Evolutionary conservation across 2,113 vertebrate species (phyloP).

Genomic region (Neolamprologus sp.): DNA sequence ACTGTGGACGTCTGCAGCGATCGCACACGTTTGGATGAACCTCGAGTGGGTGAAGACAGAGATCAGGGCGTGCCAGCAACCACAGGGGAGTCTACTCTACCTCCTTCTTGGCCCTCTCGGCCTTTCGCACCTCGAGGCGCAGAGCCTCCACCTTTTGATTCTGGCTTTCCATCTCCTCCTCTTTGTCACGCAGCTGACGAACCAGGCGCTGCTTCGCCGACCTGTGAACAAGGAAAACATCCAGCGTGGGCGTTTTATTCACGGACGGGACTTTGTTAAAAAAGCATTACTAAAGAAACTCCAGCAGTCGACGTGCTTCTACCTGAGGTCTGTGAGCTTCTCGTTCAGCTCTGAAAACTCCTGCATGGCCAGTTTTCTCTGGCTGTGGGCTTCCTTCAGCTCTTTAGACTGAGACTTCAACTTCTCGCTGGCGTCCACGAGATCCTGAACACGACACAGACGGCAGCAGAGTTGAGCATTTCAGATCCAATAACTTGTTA

Average conservation of each 20-base stretch:
- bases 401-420: constrained; percentile 95
- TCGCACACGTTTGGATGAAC: neutral
- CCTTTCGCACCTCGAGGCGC: constrained; percentile 91
- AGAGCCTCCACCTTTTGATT: constrained; percentile 89
- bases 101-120: constrained; percentile 94
- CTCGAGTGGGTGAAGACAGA: neutral
- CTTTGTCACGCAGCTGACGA: constrained; percentile 94
- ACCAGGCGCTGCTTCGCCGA: constrained; percentile 85
- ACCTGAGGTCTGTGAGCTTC: constrained; percentile 88
- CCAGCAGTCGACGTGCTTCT: neutral
- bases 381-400: constrained; percentile 95
- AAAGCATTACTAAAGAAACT: neutral
- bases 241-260: neutral
- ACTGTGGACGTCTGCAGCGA: neutral
- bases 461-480: neutral
- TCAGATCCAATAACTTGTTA: neutral
- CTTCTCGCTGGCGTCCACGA: constrained; percentile 83
- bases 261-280: neutral
- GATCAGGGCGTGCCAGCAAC: constrained; percentile 14
- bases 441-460: constrained; percentile 69
- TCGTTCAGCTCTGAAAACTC: constrained; percentile 97
- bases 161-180: constrained; percentile 92
- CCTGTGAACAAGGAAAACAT: constrained; percentile 30
- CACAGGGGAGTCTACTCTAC: constrained; percentile 73
- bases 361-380: constrained; percentile 93